Evolutionary conservation across 2,888 invertebrate species (phyloP), one percentile per base, ranked within the genome.

Genomic region (Drosophila fungiperda): DNA sequence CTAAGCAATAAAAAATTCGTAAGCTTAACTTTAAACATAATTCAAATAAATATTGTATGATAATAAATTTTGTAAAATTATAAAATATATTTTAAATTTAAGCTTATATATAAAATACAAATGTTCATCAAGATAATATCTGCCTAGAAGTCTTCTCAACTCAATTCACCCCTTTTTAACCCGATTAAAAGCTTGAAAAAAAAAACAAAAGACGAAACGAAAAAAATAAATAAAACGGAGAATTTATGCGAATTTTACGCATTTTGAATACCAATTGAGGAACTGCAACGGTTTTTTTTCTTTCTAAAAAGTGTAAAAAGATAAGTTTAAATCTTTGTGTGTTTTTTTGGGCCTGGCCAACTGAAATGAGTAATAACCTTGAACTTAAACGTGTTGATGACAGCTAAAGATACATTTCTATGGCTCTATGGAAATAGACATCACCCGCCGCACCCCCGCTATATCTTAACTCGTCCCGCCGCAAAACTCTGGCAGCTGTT

Each of bases 161-260:
- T 49, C 17, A 1, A 5, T 15, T 17, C 3, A 12, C 11, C 6
- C 12, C 3, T 1, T 52, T 20, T 4, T 12, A 8, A 0, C 3
- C 12, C 29, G 29, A 6, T 29, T 6, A 29, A 29, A 29, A 29
- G 26, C 26, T 26, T 1, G 6, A 29, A 29, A 26, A 26, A 29
- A 26, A 26, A 54, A 6, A 33, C 35, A 32, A 38, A 23, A 49
- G 9, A 23, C 29, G 40, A 38, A 63, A 40, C 17, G 2, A 15
- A 53, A 23, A 23, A 32, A 8, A 32, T 48, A 66, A 78, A 53
- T 72, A 68, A 17, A 63, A 49, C 52, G 40, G 45, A 68, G 20
- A 78, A 71, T 76, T 69, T 73, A 73, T 71, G 78, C 65, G 65
- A 73, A 84, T 66, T 76, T 82, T 69, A 57, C 71, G 67, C 54